These are phyloP conservation scores for Climacteris rufus DNA, from an alignment of 2,113 vertebrate genomes.

Conservation along the genomic window DNA sequence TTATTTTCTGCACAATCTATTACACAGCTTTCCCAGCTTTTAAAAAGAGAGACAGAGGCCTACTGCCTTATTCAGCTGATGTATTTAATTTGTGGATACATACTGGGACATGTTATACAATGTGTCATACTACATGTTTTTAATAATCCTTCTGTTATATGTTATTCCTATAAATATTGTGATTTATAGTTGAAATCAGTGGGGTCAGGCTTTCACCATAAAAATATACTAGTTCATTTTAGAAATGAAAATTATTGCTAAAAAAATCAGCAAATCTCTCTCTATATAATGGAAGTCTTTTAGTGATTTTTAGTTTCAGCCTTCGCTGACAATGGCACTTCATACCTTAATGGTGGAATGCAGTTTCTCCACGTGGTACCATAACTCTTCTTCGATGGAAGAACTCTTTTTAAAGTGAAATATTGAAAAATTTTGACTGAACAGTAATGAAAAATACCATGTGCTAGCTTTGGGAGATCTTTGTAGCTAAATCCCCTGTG, in stretches of 20 bases:
- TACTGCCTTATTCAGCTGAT: background rate
- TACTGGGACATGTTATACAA: background rate
- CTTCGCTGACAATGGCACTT: background rate
- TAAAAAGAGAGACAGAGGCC: fast-evolving
- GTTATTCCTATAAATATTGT: background rate
- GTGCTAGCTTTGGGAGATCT: background rate
- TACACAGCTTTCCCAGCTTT: background rate
- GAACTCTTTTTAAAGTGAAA: background rate
- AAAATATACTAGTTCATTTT: background rate
- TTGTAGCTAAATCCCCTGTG: background rate
- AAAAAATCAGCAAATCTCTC: background rate
- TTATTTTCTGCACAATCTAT: background rate
- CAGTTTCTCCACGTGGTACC: background rate
- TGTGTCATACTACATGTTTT: background rate
- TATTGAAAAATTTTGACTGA: background rate
- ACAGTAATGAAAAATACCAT: background rate
- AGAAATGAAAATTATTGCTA: background rate
- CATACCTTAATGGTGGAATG: background rate
- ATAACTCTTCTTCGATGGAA: background rate
- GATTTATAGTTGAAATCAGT: background rate
- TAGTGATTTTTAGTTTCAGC: background rate
- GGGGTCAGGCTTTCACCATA: background rate
- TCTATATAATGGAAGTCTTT: background rate
- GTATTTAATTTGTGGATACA: background rate
- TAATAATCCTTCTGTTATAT: background rate